A percentile compares a stretch with the other conserved stretches of the same genome.
These are phyloP conservation scores for Torymus aiolomorphi DNA, from an alignment of 2,888 invertebrate genomes.

Conservation along the genomic window DNA sequence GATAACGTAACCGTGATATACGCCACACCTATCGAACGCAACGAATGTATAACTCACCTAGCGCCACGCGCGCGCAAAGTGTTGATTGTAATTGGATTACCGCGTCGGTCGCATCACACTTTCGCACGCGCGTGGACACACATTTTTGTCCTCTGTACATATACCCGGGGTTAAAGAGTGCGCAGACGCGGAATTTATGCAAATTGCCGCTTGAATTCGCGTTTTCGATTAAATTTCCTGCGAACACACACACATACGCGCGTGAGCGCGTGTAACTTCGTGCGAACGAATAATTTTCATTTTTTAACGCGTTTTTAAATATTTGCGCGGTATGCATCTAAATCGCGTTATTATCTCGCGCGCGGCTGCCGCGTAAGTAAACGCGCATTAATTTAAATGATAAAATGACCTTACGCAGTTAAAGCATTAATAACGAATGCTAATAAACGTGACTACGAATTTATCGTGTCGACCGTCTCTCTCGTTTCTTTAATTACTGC, in stretches of 20 bases:
- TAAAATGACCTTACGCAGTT: constrained; percentile 17
- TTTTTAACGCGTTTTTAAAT: constrained; percentile 18
- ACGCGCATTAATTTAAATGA: constrained; percentile 31
- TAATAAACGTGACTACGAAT: too few relatives aligned
- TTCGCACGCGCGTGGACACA: too few relatives aligned
- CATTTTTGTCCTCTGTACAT: too few relatives aligned
- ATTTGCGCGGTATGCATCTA: constrained; percentile 38
- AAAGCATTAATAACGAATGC: constrained; percentile 4
- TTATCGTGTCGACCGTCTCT: too few relatives aligned
- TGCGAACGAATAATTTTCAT: constrained; percentile 5
- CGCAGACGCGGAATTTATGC: background rate
- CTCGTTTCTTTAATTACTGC: too few relatives aligned
- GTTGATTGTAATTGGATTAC: too few relatives aligned
- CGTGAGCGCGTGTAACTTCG: background rate
- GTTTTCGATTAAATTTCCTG: constrained; percentile 10
- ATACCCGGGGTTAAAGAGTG: too few relatives aligned
- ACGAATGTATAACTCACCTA: too few relatives aligned
- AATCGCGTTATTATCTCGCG: constrained; percentile 21
- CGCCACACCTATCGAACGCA: too few relatives aligned
- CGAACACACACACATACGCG: background rate
- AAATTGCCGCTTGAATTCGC: constrained; percentile 12
- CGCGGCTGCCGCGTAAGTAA: background rate
- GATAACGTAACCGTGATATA: too few relatives aligned
- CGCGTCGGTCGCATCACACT: too few relatives aligned
- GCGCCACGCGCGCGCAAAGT: too few relatives aligned